These are phyloP conservation scores for Xylota segnis DNA, from an alignment of 2,888 invertebrate species.

Conservation along the genomic window DNA sequence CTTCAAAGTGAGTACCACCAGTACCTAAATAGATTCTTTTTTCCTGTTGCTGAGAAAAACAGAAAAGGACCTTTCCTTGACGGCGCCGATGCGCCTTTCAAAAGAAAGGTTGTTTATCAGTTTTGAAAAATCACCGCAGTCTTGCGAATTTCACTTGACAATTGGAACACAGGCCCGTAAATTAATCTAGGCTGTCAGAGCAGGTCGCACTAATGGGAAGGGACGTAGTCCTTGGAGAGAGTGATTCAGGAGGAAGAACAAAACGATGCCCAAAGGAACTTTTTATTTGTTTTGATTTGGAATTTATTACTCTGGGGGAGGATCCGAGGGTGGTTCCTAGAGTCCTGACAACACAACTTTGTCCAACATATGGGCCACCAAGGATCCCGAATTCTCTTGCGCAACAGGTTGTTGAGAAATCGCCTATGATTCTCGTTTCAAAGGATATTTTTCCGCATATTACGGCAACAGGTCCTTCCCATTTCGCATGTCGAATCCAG, in stretches of 20 bases:
- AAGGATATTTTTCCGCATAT: constrained; percentile 1
- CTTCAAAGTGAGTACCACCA: constrained; percentile 66
- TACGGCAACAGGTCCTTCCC: not conserved
- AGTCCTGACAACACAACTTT: constrained; percentile 15
- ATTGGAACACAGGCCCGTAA: constrained; percentile 56
- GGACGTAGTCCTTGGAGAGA: not conserved
- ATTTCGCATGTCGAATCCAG: constrained; percentile 34
- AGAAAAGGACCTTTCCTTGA: constrained; percentile 26
- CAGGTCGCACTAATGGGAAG: constrained; percentile 45
- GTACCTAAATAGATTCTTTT: constrained; percentile 22
- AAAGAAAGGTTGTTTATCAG: constrained; percentile 54
- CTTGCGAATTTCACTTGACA: constrained; percentile 67
- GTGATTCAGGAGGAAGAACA: not conserved
- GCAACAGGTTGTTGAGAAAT: constrained; percentile 48
- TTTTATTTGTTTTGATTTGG: constrained; percentile 61
- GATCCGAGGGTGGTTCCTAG: constrained; percentile 38
- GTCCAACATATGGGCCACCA: constrained; percentile 69
- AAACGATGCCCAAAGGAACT: constrained; percentile 10
- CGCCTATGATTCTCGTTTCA: not conserved
- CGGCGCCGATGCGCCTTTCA: constrained; percentile 50
- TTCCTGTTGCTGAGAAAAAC: constrained; percentile 23
- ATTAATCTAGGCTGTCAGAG: constrained; percentile 47
- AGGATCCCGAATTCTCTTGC: constrained; percentile 13
- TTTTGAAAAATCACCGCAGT: constrained; percentile 61
- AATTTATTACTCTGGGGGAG: constrained; percentile 53